Evolutionary conservation across 2,888 invertebrate genomes (phyloP), one percentile per base, ranked within the genome.

Genomic region (Schizaphis graminum): DNA sequence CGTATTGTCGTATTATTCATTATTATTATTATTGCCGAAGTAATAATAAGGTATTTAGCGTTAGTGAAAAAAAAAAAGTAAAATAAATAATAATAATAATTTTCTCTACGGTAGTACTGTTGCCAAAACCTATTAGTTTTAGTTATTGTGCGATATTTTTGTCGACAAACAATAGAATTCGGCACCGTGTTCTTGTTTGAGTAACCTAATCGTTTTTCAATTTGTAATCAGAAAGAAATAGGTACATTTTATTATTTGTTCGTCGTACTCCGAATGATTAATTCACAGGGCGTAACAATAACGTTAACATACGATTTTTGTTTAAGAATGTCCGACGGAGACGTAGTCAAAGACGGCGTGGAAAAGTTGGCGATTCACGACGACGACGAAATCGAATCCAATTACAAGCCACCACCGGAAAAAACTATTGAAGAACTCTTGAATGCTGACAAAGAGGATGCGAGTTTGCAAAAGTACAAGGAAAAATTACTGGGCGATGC

Each of bases 361-460:
- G 95, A 95, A 41, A 96, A 96, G 94, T 95, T 96, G 85, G 96
- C 96, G 67, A 95, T 96, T 3, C 95, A 96, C 13, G 98, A 97
- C 92, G 97, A 97, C 92, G 98, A 98, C 89, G 98, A 98, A 96
- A 96, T 97, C 95, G 97, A 97, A 95, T 97, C 97, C 87, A 97
- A 97, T 92, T 99, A 99, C 96, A 98, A 97, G 96, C 98, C 99
- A 89, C 99, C 99, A 7, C 99, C 99, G 86, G 98, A 99, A 96
- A 99, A 99, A 96, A 97, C 98, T 0, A 98, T 99, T 95, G 98
- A 98, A 95, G 99, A 99, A 96, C 98, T 99, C 95, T 96, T 99
- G 94, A 98, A 98, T 61, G 97, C 98, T 0, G 99, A 99, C 96
- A 97, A 98, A 95, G 99, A 99, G 95, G 99, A 99, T 96, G 99